A percentile compares a stretch with the other conserved stretches of the same genome.
Evolutionary conservation across 1,140 invertebrate species (phyloP).

Genomic region (Zophobas morio): DNA sequence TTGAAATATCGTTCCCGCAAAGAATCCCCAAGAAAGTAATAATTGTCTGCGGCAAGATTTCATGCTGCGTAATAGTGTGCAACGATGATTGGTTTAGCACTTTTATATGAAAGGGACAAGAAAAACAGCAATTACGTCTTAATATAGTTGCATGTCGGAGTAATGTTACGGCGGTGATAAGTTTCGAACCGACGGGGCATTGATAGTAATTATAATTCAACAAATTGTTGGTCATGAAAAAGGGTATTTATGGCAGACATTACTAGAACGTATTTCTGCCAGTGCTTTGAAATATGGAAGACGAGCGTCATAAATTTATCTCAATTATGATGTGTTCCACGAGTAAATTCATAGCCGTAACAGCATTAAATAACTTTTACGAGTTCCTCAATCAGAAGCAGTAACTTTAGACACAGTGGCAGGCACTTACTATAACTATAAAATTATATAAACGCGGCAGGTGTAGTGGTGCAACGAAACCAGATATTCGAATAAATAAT

Average conservation of each 20-base stretch:
- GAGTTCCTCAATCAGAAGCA: constrained; percentile 38
- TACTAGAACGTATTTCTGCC: background rate
- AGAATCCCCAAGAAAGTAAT: background rate
- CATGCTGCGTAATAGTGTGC: constrained; percentile 11
- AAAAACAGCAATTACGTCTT: constrained; percentile 15
- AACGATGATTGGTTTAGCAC: constrained; percentile 17
- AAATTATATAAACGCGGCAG: constrained; percentile 35
- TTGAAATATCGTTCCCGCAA: too few relatives aligned
- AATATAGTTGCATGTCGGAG: constrained; percentile 7
- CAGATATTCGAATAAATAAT: constrained; percentile 36
- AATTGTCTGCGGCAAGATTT: background rate
- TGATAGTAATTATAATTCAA: constrained; percentile 16
- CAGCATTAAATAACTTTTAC: constrained; percentile 40
- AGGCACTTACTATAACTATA: constrained; percentile 33
- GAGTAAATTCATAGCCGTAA: constrained; percentile 36
- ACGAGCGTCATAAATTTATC: constrained; percentile 23
- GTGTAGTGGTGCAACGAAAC: constrained; percentile 17
- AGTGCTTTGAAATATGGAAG: constrained; percentile 21
- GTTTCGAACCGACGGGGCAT: constrained; percentile 4
- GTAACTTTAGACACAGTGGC: constrained; percentile 38
- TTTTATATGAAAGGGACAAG: background rate
- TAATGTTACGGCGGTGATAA: background rate
- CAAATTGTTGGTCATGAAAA: constrained; percentile 12
- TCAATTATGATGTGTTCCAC: constrained; percentile 33
- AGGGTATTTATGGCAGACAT: background rate